Percentiles rank a stretch among this genome's conserved stretches.
These are phyloP conservation scores for Acromyrmex echinatior DNA, from an alignment of 1,140 invertebrate species.

Conservation along the genomic window DNA sequence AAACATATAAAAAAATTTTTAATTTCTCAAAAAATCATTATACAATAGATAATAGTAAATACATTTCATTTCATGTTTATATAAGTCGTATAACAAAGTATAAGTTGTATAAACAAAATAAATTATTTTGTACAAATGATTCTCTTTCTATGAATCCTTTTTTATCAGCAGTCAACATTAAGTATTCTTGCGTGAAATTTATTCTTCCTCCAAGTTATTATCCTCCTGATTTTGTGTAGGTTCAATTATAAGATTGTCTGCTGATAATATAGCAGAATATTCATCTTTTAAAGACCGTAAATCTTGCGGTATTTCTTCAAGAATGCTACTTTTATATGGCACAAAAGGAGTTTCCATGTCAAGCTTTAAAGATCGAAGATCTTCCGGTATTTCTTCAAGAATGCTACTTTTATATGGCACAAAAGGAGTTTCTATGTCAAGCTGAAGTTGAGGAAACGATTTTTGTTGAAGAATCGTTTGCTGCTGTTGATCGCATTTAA, in stretches of 20 bases:
- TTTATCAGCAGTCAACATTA: not conserved
- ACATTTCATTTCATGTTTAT: slow-evolving; percentile 32
- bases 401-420: not conserved
- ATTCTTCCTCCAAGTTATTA: not conserved
- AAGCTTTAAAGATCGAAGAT: not conserved
- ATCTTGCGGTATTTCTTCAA: slow-evolving; percentile 35
- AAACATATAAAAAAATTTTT: slow-evolving; percentile 22
- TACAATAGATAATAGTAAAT: slow-evolving; percentile 33
- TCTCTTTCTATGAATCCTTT: not conserved
- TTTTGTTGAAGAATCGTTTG: not conserved
- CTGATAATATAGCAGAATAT: not conserved
- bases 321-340: not conserved
- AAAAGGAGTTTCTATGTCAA: slow-evolving; percentile 19
- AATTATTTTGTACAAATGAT: not conserved
- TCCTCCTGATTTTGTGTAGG: not conserved
- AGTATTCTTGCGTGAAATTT: not conserved
- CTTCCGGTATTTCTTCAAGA: slow-evolving; percentile 33
- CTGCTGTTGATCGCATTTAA: slow-evolving; percentile 18
- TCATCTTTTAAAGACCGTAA: not conserved
- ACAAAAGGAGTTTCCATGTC: slow-evolving; percentile 24
- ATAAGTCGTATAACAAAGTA: not conserved
- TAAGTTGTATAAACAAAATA: slow-evolving; percentile 21
- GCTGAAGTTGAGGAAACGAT: not conserved
- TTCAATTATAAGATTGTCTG: slow-evolving; percentile 32
- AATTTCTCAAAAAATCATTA: not conserved